Base-by-base conservation (phyloP, 2,888 invertebrate genomes). In the Leptopterna dolabrata region DNA sequence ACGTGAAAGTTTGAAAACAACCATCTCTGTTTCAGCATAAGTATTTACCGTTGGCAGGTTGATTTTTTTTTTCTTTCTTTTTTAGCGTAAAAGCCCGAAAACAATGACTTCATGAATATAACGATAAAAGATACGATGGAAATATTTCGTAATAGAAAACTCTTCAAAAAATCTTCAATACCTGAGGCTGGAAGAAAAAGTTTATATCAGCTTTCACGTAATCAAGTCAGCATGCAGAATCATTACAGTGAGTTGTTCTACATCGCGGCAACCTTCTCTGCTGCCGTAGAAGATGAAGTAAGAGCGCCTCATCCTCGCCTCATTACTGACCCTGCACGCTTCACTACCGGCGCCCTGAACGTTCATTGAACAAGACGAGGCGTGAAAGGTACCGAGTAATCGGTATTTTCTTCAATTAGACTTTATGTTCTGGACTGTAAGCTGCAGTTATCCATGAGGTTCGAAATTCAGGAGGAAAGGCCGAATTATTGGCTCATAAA, bases 171-270 rank as follows among this genome's bases (percentile, higher is more conserved):
- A 4, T 36, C 36, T 36, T 36, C 36, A 7, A 36, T 36, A 36
- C 36, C 36, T 36, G 4, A 24, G 45, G 43, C 27, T 36, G n/a
- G 78, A 45, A 78, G 78, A 45, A 78, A 78, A 78, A 78, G 78
- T 78, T 78, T 43, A 76, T 76, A 76, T 78, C 43, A 24, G 78
- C 78, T 78, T 78, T 78, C 78, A 78, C 78, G 78, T 78, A 78
- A 78, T 78, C 78, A 78, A 78, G 78, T 78, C 78, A 45, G 78
- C 19, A 78, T 43, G 78, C 41, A 73, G 36, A 36, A 73, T 73
- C 73, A 73, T 73, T 73, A 73, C n/a, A 36, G 14, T 36, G 36
- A 41, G 73, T 36, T 36, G 73, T 73, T 73, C 73, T 73, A 73
- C 30, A 30, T 73, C 73, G 36, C 73, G 73, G 73, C 41, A 73